Evolutionary conservation across 1,140 invertebrate genomes (phyloP).

Genomic region (Neodiprion virginianus): DNA sequence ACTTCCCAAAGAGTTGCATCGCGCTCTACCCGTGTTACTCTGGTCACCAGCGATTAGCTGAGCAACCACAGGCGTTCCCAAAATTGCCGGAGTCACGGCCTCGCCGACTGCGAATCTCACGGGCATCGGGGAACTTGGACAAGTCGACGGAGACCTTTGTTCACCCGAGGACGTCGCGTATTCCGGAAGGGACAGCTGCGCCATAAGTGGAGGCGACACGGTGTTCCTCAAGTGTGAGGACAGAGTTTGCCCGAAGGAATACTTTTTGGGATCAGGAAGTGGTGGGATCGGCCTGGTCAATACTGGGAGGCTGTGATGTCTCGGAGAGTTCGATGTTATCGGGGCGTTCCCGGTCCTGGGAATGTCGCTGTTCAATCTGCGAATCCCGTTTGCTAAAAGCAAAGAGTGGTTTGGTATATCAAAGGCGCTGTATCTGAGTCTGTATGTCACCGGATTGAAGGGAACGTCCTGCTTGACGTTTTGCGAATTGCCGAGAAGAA

Average conservation of each 20-base stretch:
- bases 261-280: neutral
- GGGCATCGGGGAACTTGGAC: conserved; percentile 54
- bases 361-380: conserved; percentile 56
- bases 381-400: conserved; percentile 33
- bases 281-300: conserved; percentile 27
- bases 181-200: conserved; percentile 19
- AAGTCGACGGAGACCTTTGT: conserved; percentile 50
- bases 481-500: conserved; percentile 73
- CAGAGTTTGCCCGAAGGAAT: neutral
- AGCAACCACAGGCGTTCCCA: conserved; percentile 34
- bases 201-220: conserved; percentile 15
- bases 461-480: conserved; percentile 79
- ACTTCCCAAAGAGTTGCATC: conserved; percentile 58
- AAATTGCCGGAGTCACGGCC: conserved; percentile 62
- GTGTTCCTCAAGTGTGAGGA: neutral
- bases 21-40: conserved; percentile 37
- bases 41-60: conserved; percentile 35
- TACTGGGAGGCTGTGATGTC: conserved; percentile 56
- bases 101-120: conserved; percentile 74
- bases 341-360: conserved; percentile 41
- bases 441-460: conserved; percentile 67
- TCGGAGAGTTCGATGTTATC: conserved; percentile 44
- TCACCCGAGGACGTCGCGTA: conserved; percentile 8
- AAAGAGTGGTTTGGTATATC: conserved; percentile 36
- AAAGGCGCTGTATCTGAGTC: conserved; percentile 34